These are phyloP conservation scores for Hemicentrotus pulcherrimus DNA, from an alignment of 35 echinoderm and acorn worm genomes.

Conservation along the genomic window DNA sequence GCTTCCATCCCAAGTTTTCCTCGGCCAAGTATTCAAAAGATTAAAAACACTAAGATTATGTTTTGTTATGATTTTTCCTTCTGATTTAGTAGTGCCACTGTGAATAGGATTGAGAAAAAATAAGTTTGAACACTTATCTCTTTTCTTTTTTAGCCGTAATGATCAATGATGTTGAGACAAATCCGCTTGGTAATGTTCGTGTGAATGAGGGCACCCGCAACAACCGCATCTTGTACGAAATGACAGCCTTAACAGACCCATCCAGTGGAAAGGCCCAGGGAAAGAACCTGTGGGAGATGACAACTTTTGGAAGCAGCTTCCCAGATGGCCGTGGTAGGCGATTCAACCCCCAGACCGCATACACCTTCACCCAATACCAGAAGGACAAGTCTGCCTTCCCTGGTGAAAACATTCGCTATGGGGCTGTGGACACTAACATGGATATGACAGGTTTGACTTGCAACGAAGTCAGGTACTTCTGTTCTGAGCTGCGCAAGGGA, in stretches of 20 bases:
- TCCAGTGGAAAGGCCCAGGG: conserved; percentile 76
- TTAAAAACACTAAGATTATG: neutral
- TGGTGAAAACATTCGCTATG: conserved; percentile 74
- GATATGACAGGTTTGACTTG: conserved; percentile 89
- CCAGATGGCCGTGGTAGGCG: conserved; percentile 65
- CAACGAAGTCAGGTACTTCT: conserved; percentile 80
- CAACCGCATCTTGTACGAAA: conserved; percentile 76
- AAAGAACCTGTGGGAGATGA: conserved; percentile 82
- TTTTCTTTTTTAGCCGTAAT: conserved; percentile 29
- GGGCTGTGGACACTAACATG: conserved; percentile 75
- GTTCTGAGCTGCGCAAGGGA: conserved; percentile 81
- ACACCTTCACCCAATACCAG: conserved; percentile 65
- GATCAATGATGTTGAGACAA: conserved; percentile 43
- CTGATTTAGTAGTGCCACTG: neutral
- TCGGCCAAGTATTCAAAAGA: neutral
- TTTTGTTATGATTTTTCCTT: neutral
- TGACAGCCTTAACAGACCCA: conserved; percentile 64
- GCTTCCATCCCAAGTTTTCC: neutral
- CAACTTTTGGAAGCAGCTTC: conserved; percentile 63
- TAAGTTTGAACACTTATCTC: no score
- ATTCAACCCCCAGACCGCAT: conserved; percentile 50
- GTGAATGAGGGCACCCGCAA: conserved; percentile 56
- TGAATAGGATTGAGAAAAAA: no score
- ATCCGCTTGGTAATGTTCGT: neutral
- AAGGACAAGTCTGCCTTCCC: conserved; percentile 69